phyloP scores from a whole-genome alignment of 2,888 invertebrate species.

The Molorchus minor region DNA sequence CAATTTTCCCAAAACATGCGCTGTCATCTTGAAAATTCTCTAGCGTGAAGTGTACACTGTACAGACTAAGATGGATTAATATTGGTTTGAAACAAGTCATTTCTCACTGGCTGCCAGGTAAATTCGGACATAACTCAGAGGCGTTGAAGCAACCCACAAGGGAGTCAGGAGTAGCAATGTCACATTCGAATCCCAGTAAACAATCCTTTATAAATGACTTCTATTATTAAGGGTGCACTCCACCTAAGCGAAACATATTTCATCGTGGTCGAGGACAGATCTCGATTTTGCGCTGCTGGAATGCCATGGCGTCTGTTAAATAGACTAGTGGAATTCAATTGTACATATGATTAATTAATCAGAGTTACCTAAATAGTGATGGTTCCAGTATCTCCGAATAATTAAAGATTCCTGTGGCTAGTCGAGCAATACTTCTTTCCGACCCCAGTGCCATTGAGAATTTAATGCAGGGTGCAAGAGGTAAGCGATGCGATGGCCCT shows the following conservation, averaged over 20 bases:
- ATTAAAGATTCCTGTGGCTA: slow-evolving; percentile 21
- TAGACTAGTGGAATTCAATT: slow-evolving; percentile 60
- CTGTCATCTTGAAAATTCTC: slow-evolving; percentile 18
- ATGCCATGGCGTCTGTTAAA: slow-evolving; percentile 58
- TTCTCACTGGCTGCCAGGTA: slow-evolving; percentile 25
- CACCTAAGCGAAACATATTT: slow-evolving; percentile 23
- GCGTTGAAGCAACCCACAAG: slow-evolving; percentile 15
- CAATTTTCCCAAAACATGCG: slow-evolving; percentile 1
- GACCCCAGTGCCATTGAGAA: neutral
- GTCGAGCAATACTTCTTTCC: slow-evolving; percentile 14
- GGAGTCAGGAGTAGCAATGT: slow-evolving; percentile 22
- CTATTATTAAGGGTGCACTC: slow-evolving; percentile 23
- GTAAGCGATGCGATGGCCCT: neutral
- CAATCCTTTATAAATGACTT: slow-evolving; percentile 28
- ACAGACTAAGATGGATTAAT: slow-evolving; percentile 28
- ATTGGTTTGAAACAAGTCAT: slow-evolving; percentile 25
- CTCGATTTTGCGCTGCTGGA: slow-evolving; percentile 49
- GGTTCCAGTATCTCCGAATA: slow-evolving; percentile 12
- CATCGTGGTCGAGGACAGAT: slow-evolving; percentile 26
- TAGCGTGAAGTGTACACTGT: slow-evolving; percentile 5
- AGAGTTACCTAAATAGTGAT: slow-evolving; percentile 31
- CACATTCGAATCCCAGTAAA: slow-evolving; percentile 25
- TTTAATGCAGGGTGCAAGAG: slow-evolving; percentile 3
- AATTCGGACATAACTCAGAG: slow-evolving; percentile 29
- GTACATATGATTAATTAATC: slow-evolving; percentile 61